Evolutionary conservation across 2,888 invertebrate genomes (phyloP), one percentile per base, ranked within the genome.

Genomic region (Leucophora obtusa): DNA sequence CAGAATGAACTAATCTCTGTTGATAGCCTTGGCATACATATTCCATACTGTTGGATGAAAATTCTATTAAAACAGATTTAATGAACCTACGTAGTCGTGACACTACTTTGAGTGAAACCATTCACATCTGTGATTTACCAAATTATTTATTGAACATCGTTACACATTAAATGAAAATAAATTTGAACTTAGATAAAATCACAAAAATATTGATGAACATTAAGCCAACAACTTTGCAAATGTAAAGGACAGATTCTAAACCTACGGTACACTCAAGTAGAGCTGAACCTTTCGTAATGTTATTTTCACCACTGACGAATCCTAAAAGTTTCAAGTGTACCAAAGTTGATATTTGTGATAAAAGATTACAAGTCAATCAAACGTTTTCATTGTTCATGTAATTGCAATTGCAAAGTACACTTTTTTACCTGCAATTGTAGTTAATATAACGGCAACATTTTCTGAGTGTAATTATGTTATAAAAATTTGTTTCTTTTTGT

Each of bases 261-360:
- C 94, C 93, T 5, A 96, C 95, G 33, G 95, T 94, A 89, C 97
- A 97, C 89, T 96, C 97, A 85, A 96, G 95, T 86, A 96, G 96
- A 0, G 96, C 95, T 0, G 94, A 93, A 82, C 97, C 96, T 47
- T 91, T 90, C 86, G 90, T 88, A 33, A 97, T 92, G 86, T 93
- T 93, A 79, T 93, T 93, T 85, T 94, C 95, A 63, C 95, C 95
- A 1, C 93, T 93, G 0, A 94, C 92, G 1, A 92, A 92, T 10
- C 94, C 92, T 66, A 98, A 91, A 50, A 98, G 91, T 86, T 95
- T 95, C 5, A 98, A 91, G 86, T 96, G 95, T 1, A 97, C 96
- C 85, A 98, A 92, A 9, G 96, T 96, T 0, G 96, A 94, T 83
- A 98, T 94, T 92, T 97, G 97, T 2, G 95, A 94, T 43, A 96